These are phyloP conservation scores for Selene dorsalis DNA, from an alignment of 2,797 vertebrate genomes.

Conservation along the genomic window DNA sequence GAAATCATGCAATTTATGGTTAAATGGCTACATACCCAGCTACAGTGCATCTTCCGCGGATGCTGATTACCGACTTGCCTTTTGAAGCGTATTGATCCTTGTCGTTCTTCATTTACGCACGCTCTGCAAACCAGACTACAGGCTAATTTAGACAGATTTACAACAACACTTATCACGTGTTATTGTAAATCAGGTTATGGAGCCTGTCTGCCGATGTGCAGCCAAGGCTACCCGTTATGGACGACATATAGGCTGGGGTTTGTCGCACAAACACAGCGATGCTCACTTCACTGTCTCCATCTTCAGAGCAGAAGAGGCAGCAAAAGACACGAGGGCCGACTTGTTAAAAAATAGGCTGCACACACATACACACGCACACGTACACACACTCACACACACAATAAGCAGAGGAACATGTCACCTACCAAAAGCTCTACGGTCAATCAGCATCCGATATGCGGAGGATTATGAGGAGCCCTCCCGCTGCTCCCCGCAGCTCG, in stretches of 20 bases:
- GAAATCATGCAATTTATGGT: neutral
- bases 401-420: conserved; percentile 23
- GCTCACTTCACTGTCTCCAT: conserved; percentile 44
- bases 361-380: neutral
- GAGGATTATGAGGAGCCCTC: conserved; percentile 43
- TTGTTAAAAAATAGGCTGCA: neutral
- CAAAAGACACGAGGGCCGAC: neutral
- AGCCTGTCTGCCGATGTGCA: conserved; percentile 36
- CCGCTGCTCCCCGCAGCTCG: conserved; percentile 37
- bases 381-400: neutral
- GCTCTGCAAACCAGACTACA: neutral
- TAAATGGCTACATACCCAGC: neutral
- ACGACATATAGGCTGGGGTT: conserved; percentile 40
- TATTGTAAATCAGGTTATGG: conserved; percentile 8
- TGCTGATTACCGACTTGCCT: conserved; percentile 42
- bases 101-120: neutral
- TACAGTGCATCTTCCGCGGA: neutral
- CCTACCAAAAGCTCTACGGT: conserved; percentile 65
- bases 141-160: conserved; percentile 27
- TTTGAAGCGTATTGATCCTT: conserved; percentile 37
- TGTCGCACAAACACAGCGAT: conserved; percentile 55
- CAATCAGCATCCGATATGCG: conserved; percentile 62
- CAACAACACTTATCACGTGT: conserved; percentile 34
- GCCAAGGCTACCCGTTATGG: conserved; percentile 55
- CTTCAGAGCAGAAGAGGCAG: conserved; percentile 7